Evolutionary conservation across 2,888 invertebrate genomes (phyloP).

Genomic region (Megamerina dolium): DNA sequence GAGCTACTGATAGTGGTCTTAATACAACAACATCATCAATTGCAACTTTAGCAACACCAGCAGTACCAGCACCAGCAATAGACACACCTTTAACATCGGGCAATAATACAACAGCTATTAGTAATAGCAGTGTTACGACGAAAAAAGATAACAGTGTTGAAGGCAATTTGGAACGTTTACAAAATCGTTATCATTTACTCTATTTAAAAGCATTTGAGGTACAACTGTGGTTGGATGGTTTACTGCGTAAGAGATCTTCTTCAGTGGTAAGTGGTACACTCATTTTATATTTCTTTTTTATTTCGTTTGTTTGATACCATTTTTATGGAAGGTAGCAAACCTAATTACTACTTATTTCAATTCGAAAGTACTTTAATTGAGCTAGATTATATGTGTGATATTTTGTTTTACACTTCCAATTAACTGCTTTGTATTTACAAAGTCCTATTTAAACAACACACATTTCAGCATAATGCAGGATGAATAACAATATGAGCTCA

Average conservation of each 20-base stretch:
- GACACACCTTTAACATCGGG: slow-evolving; percentile 7
- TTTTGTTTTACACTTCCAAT: too few relatives aligned
- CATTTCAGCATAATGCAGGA: too few relatives aligned
- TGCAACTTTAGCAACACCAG: slow-evolving; percentile 3
- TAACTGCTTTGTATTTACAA: too few relatives aligned
- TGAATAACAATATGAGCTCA: too few relatives aligned
- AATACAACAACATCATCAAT: slow-evolving; percentile 7
- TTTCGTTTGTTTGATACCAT: not conserved
- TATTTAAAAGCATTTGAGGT: slow-evolving; percentile 86
- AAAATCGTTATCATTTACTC: slow-evolving; percentile 84
- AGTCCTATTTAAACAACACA: too few relatives aligned
- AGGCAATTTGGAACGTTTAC: slow-evolving; percentile 56
- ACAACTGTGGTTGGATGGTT: slow-evolving; percentile 83
- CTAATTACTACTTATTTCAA: too few relatives aligned
- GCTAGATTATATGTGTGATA: too few relatives aligned
- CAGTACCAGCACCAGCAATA: slow-evolving; percentile 6
- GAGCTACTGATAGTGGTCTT: slow-evolving; percentile 12
- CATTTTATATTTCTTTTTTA: not conserved
- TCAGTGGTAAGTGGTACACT: slow-evolving; percentile 53
- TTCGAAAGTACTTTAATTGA: too few relatives aligned
- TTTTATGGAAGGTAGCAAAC: not conserved
- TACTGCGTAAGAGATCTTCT: slow-evolving; percentile 62
- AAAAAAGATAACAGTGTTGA: not conserved
- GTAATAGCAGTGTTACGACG: slow-evolving; percentile 14
- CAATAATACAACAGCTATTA: slow-evolving; percentile 5